Evolutionary conservation across 2,888 invertebrate species (phyloP).

Genomic region (Coelinius sp.): DNA sequence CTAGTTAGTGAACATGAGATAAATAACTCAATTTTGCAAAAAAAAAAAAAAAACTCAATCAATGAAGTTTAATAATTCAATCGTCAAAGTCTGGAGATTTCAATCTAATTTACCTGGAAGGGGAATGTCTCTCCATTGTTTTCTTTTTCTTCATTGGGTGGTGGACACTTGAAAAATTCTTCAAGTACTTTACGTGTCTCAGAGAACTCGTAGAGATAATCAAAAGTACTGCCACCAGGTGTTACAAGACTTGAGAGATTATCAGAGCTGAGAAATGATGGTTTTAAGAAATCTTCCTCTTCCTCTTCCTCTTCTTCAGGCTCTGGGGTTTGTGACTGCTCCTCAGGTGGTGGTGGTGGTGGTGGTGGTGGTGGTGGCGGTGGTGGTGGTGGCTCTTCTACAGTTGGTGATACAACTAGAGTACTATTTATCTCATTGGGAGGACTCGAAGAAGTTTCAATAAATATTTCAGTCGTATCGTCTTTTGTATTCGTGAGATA

Average conservation of each 20-base stretch:
- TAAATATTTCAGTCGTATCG: constrained; percentile 45
- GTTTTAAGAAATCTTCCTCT: constrained; percentile 52
- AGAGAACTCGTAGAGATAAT: constrained; percentile 92
- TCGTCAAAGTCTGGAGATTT: not conserved
- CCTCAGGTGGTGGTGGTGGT: constrained; percentile 38
- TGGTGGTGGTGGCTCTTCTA: constrained; percentile 37
- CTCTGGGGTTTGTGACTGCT: constrained; percentile 42
- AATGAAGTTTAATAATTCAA: not conserved
- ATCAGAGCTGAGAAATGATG: constrained; percentile 60
- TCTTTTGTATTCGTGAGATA: constrained; percentile 35
- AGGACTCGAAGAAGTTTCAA: constrained; percentile 42
- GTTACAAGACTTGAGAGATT: constrained; percentile 67
- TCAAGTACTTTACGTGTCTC: constrained; percentile 93
- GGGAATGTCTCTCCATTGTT: constrained; percentile 65
- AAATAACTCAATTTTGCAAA: constrained; percentile 8
- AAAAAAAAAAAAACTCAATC: not conserved
- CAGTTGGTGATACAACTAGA: constrained; percentile 42
- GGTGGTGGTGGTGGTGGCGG: constrained; percentile 46
- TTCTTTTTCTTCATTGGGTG: constrained; percentile 75
- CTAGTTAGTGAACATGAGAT: constrained; percentile 66
- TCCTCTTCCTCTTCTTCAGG: constrained; percentile 47
- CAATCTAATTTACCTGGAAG: constrained; percentile 70
- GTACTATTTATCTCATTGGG: constrained; percentile 43
- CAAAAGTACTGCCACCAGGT: constrained; percentile 77
- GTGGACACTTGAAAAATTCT: constrained; percentile 90